phyloP scores from a whole-genome alignment of 2,888 invertebrate genomes.

The Microchrysa polita region DNA sequence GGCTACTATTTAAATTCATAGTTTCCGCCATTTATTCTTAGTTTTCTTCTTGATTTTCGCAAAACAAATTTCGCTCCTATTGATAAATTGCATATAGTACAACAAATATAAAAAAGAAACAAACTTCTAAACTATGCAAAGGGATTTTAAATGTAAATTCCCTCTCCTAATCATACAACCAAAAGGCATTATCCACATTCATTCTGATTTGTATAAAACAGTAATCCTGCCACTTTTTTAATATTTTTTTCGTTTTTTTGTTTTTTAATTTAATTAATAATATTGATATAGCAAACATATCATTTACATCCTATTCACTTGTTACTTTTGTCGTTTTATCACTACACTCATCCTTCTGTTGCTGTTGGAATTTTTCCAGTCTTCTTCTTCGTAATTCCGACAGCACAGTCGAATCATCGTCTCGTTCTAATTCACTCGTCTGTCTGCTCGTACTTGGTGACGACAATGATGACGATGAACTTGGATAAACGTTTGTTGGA shows the following conservation, averaged over 20 bases:
- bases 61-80: too few relatives aligned
- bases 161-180: too few relatives aligned
- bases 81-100: too few relatives aligned
- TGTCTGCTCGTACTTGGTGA: slow-evolving; percentile 48
- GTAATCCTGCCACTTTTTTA: slow-evolving; percentile 10
- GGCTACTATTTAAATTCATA: too few relatives aligned
- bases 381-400: slow-evolving; percentile 80
- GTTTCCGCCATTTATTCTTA: too few relatives aligned
- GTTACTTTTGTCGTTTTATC: slow-evolving; percentile 20
- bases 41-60: too few relatives aligned
- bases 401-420: slow-evolving; percentile 64
- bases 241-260: slow-evolving; percentile 37
- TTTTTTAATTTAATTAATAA: slow-evolving; percentile 40
- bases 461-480: slow-evolving; percentile 39
- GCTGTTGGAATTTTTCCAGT: slow-evolving; percentile 73
- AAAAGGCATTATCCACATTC: too few relatives aligned
- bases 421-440: slow-evolving; percentile 41
- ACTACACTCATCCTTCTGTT: slow-evolving; percentile 27
- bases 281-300: slow-evolving; percentile 42
- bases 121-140: too few relatives aligned
- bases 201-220: slow-evolving; percentile 21
- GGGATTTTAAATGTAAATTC: too few relatives aligned
- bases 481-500: slow-evolving; percentile 19
- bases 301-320: slow-evolving; percentile 36
- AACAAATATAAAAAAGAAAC: too few relatives aligned